A percentile compares a stretch with the other conserved stretches of the same genome.
phyloP scores from a whole-genome alignment of 2,797 vertebrate genomes.

The Sebastes ruberrimus region DNA sequence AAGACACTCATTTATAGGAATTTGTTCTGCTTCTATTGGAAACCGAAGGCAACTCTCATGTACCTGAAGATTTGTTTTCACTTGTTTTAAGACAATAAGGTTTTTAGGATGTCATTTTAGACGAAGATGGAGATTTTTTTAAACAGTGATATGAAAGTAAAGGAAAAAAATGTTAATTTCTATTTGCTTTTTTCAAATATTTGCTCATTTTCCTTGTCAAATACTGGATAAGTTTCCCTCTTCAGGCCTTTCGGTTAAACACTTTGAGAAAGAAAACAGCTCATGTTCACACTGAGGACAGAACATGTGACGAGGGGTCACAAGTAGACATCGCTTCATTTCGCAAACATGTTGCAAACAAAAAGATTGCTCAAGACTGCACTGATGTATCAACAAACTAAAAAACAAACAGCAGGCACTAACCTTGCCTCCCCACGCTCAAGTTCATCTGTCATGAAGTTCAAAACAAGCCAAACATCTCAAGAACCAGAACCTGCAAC shows the following conservation, averaged over 20 bases:
- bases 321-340: background rate
- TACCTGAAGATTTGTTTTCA: background rate
- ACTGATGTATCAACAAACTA: background rate
- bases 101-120: background rate
- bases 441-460: background rate
- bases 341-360: background rate
- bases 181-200: background rate
- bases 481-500: background rate
- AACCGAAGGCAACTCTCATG: background rate
- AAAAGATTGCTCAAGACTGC: background rate
- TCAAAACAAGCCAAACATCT: background rate
- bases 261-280: background rate
- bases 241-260: background rate
- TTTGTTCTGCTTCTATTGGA: background rate
- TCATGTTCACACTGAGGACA: background rate
- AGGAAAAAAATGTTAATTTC: background rate
- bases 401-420: background rate
- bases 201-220: background rate
- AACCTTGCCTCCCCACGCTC: background rate
- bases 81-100: background rate
- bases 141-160: background rate
- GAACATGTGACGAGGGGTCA: background rate
- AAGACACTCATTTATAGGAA: background rate
- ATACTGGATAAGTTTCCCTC: background rate
- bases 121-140: background rate